phyloP scores from a whole-genome alignment of 2,888 invertebrate genomes.

The Labia minor region DNA sequence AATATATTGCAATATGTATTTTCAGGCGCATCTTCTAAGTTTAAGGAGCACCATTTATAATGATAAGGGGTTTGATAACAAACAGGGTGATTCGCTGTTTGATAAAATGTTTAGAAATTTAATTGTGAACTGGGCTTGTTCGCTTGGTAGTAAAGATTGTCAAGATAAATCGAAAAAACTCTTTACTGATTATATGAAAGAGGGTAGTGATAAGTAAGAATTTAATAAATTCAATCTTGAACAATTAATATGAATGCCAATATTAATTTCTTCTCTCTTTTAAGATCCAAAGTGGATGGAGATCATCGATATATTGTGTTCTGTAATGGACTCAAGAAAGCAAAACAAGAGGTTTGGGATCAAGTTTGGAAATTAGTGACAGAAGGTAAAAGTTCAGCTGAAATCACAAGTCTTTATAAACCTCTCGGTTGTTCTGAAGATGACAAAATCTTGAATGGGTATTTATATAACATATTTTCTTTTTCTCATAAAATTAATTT shows the following conservation, averaged over 20 bases:
- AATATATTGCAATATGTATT: no score
- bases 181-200: constrained; percentile 15
- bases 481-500: no score
- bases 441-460: background rate
- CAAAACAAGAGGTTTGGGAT: constrained; percentile 29
- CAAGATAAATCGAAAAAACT: constrained; percentile 32
- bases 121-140: background rate
- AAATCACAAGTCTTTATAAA: background rate
- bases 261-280: no score
- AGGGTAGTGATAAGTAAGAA: no score
- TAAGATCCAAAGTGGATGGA: background rate
- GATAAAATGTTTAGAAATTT: constrained; percentile 35
- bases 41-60: constrained; percentile 28
- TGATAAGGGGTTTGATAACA: constrained; percentile 43
- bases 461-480: constrained; percentile 22
- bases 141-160: background rate
- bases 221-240: no score
- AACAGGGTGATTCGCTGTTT: constrained; percentile 39
- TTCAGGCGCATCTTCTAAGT: background rate
- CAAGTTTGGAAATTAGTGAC: background rate
- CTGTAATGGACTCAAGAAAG: background rate
- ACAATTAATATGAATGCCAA: no score
- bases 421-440: background rate
- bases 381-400: background rate
- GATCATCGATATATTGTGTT: background rate